Evolutionary conservation across 1,140 invertebrate genomes (phyloP).

Genomic region (Drosophila kohkoa): DNA sequence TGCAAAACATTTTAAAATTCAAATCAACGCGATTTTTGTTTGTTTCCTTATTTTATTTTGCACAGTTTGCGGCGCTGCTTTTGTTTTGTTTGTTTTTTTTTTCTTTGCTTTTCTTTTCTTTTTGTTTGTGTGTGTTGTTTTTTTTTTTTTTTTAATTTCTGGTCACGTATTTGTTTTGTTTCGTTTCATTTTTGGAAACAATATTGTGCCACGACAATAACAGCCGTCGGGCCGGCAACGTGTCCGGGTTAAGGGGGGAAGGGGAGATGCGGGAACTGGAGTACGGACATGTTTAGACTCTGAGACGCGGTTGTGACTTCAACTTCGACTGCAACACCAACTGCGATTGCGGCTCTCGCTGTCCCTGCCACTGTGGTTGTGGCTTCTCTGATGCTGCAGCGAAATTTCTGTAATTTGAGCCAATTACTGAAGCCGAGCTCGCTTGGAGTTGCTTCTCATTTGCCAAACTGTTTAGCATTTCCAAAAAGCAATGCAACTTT

Average conservation of each 20-base stretch:
- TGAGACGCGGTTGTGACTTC: conserved; percentile 18
- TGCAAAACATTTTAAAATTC: conserved; percentile 81
- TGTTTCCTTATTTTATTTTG: conserved; percentile 79
- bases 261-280: conserved; percentile 24
- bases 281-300: conserved; percentile 1
- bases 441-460: conserved; percentile 8
- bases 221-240: conserved; percentile 58
- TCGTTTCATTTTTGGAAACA: conserved; percentile 80
- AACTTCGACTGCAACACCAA: conserved; percentile 1
- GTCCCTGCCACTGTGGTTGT: conserved; percentile 30
- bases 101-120: conserved; percentile 43
- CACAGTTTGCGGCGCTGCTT: conserved; percentile 65
- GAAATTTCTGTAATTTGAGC: conserved; percentile 74
- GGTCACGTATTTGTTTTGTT: conserved; percentile 82
- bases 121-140: conserved; percentile 50
- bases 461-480: conserved; percentile 57
- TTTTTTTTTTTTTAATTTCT: conserved; percentile 79
- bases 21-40: conserved; percentile 78
- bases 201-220: conserved; percentile 82
- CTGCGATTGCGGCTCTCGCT: conserved; percentile 12
- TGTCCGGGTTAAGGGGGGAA: conserved; percentile 25
- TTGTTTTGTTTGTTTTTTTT: conserved; percentile 41
- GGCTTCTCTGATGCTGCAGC: conserved; percentile 41
- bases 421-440: conserved; percentile 63
- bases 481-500: neutral